phyloP scores from a whole-genome alignment of 1,140 invertebrate genomes.

The Caenorhabditis inopinata region DNA sequence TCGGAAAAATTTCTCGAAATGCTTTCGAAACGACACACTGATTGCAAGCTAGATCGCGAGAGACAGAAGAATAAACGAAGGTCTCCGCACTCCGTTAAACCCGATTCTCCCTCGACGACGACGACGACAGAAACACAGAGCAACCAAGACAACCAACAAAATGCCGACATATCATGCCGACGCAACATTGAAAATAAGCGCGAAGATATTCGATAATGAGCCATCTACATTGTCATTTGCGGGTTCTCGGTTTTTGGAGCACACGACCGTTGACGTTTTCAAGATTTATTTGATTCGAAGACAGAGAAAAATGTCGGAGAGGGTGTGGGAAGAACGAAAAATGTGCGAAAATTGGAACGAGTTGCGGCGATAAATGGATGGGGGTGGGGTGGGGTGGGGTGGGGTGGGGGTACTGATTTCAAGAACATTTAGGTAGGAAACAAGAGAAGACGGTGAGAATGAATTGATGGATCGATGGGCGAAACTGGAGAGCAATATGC shows the following conservation, averaged over 20 bases:
- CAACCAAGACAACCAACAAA: no score
- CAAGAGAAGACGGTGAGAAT: no score
- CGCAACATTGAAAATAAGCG: not conserved
- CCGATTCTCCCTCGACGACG: no score
- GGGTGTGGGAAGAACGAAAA: not conserved
- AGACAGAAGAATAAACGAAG: no score
- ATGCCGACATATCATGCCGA: not conserved
- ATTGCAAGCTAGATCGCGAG: no score
- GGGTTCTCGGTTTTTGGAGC: not conserved
- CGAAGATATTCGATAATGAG: conserved; percentile 4
- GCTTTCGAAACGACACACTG: no score
- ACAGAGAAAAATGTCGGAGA: not conserved
- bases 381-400: not conserved
- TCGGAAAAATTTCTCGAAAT: no score
- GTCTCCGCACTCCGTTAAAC: no score
- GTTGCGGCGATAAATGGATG: not conserved
- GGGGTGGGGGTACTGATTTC: not conserved
- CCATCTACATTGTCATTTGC: not conserved
- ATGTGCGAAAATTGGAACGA: not conserved
- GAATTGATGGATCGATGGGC: no score
- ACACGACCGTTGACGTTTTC: not conserved
- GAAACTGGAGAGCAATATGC: conserved; percentile 1
- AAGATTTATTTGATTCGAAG: conserved; percentile 15
- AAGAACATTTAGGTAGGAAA: not conserved
- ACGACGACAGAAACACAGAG: no score